These are phyloP conservation scores for Kryptolebias ocellatus DNA, from an alignment of 2,797 vertebrate genomes.

Conservation along the genomic window DNA sequence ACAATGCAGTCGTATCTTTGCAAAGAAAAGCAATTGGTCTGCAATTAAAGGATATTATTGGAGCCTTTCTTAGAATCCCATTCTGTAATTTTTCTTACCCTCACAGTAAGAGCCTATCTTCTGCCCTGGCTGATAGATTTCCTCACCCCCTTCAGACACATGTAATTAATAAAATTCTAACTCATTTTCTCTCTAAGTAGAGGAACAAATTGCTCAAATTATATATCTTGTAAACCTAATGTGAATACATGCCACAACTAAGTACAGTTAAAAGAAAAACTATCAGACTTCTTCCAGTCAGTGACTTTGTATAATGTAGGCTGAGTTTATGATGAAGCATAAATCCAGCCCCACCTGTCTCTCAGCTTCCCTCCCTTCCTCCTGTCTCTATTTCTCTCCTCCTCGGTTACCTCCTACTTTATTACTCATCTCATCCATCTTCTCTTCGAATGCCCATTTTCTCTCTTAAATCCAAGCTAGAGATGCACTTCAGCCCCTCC, in stretches of 20 bases:
- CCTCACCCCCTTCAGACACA: not conserved
- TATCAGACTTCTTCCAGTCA: constrained; percentile 11
- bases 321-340: constrained; percentile 16
- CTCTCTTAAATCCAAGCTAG: constrained; percentile 64
- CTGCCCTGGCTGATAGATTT: constrained; percentile 8
- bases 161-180: constrained; percentile 26
- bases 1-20: not conserved
- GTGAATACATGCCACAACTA: not conserved
- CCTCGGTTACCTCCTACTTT: constrained; percentile 46
- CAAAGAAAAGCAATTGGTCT: not conserved
- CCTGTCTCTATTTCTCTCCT: constrained; percentile 20
- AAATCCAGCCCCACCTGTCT: constrained; percentile 17
- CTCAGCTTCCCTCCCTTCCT: constrained; percentile 5
- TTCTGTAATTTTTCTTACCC: constrained; percentile 19
- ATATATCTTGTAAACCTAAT: constrained; percentile 1
- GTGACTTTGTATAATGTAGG: constrained; percentile 11
- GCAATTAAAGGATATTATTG: not conserved
- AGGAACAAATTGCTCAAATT: constrained; percentile 11
- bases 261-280: constrained; percentile 16
- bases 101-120: constrained; percentile 5
- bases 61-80: constrained; percentile 8
- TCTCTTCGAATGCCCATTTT: constrained; percentile 8
- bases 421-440: constrained; percentile 19
- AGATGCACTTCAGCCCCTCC: constrained; percentile 65
- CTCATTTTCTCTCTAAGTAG: constrained; percentile 2